Conservation (phyloP, 2,797 vertebrate species). For the Enteromius paludinosus region DNA sequence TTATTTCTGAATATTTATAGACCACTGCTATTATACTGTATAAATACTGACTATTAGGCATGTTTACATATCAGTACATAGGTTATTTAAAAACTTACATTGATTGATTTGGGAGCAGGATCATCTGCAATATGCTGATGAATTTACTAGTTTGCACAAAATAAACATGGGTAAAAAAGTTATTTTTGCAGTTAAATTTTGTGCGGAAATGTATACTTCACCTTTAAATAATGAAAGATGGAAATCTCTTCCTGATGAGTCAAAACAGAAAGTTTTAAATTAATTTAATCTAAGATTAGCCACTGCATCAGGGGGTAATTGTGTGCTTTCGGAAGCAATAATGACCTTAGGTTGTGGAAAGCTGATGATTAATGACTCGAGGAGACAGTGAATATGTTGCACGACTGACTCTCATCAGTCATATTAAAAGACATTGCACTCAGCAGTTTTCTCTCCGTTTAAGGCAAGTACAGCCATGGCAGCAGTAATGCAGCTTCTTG, state of each 20-base stretch:
- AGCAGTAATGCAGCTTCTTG: constrained; percentile 29
- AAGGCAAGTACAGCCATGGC: constrained; percentile 4
- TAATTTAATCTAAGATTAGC: background rate
- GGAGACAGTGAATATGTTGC: background rate
- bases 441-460: constrained; percentile 3
- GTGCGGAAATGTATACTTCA: background rate
- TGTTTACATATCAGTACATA: background rate
- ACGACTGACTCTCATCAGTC: constrained; percentile 15
- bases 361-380: background rate
- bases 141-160: background rate
- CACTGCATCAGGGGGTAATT: constrained; percentile 3
- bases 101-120: background rate
- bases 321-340: constrained; percentile 4
- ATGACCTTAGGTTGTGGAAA: constrained; percentile 12
- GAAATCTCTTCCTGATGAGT: background rate
- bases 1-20: background rate
- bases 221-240: background rate
- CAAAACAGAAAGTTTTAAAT: background rate
- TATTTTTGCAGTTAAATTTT: background rate
- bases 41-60: background rate
- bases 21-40: background rate
- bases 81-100: background rate
- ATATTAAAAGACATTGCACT: constrained; percentile 44
- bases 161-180: background rate
- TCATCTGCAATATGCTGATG: background rate